Evolutionary conservation across 1,140 invertebrate species (phyloP), one percentile per base, ranked within the genome.

Genomic region (Drosophila saltans): DNA sequence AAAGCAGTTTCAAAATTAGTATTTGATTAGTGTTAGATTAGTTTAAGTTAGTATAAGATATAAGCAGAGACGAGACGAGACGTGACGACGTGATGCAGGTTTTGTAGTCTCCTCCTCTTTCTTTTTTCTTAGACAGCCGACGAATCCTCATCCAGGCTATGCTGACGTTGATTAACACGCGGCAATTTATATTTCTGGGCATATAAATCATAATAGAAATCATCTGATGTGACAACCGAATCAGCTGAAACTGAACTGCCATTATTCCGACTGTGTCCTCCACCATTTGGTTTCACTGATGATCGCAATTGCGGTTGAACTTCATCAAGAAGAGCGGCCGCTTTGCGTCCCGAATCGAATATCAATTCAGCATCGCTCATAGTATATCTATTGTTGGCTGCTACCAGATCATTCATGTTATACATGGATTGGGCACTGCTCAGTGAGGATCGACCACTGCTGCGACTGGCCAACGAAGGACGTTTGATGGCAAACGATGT

Each of bases 401-500:
- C 9, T 9, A 52, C 7, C 45, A 89, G 57, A 68, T 91, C 86
- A n/a, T 78, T 72, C 28, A 92, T 90, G 57, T 92, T 90, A 60
- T 82, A 89, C 71, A 92, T 76, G 6, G 91, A 92, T 62, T 91
- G 82, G 6, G 91, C 80, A 7, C 79, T 84, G 76, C 80, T 88
- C 40, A 92, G 55, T n/a, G 91, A 92, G 2, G 82, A 79, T 10
- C 85, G 58, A 5, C 80, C 84, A 60, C 84, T 89, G 68, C 85
- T 89, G 11, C 84, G 84, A 1, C 75, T 80, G 24, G 90, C 72
- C 55, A 92, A 57, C 39, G 86, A 89, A 1, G 91, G 91, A 2
- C 91, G 80, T 62, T 92, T 92, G 6, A 92, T 92, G 1, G 90
- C 85, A 73, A 92, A 92, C 21, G 90, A 91, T 24, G 91, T 90